phyloP scores from a whole-genome alignment of 2,113 vertebrate genomes.

The Balaeniceps rex region DNA sequence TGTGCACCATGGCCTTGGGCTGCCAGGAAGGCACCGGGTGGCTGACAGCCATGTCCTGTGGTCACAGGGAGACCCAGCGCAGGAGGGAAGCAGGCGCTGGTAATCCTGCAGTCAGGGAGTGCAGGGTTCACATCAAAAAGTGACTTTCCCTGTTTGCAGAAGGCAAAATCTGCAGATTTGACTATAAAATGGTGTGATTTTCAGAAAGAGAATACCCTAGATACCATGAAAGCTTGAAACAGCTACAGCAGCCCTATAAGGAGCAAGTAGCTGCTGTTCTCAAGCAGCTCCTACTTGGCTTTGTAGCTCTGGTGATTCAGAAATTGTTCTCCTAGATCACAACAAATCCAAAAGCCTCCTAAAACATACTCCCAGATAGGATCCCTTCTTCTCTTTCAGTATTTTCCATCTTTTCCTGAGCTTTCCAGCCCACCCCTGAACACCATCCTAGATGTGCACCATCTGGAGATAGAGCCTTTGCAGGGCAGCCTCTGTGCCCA shows the following conservation, averaged over 20 bases:
- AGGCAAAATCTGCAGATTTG: background rate
- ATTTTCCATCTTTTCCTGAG: background rate
- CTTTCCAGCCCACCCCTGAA: background rate
- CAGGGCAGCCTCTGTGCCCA: background rate
- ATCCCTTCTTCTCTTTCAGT: background rate
- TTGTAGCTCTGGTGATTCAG: background rate
- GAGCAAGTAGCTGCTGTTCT: background rate
- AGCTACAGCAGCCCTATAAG: background rate
- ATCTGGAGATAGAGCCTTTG: background rate
- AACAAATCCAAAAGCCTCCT: background rate
- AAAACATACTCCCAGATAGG: fast-evolving
- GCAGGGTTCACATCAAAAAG: background rate
- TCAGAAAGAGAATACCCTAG: background rate
- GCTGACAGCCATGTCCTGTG: background rate
- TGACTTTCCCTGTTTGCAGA: background rate
- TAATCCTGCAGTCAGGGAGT: background rate
- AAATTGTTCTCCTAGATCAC: background rate
- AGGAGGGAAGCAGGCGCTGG: background rate
- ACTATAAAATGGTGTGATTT: background rate
- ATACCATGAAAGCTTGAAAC: background rate
- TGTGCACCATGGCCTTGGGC: fast-evolving
- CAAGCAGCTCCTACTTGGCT: background rate
- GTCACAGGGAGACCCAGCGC: background rate
- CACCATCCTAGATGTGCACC: background rate
- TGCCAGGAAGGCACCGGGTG: background rate